These are phyloP conservation scores for Troides oblongomaculatus DNA, from an alignment of 2,888 invertebrate genomes.

Conservation along the genomic window DNA sequence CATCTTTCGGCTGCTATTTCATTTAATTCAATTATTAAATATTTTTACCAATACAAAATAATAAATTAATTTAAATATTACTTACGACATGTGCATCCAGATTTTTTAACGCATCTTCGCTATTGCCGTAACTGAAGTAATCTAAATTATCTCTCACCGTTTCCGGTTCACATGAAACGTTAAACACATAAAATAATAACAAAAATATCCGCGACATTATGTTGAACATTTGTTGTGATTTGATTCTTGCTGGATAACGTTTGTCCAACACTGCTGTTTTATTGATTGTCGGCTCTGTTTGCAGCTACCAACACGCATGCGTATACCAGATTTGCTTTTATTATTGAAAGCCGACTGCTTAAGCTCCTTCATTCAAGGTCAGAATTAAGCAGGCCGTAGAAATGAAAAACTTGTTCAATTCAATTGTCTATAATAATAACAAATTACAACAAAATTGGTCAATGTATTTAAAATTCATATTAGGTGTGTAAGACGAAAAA, in stretches of 20 bases:
- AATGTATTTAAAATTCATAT: slow-evolving; percentile 33
- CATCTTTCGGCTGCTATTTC: slow-evolving; percentile 66
- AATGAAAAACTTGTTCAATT: slow-evolving; percentile 20
- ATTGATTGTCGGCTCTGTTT: slow-evolving; percentile 59
- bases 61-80: slow-evolving; percentile 25
- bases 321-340: slow-evolving; percentile 45
- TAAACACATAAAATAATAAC: slow-evolving; percentile 45
- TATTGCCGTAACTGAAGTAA: slow-evolving; percentile 69
- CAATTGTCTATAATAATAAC: slow-evolving; percentile 61
- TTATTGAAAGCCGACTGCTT: slow-evolving; percentile 33
- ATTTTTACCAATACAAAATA: background rate
- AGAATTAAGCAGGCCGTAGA: slow-evolving; percentile 34
- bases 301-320: slow-evolving; percentile 58
- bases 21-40: slow-evolving; percentile 1
- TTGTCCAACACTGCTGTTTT: slow-evolving; percentile 48
- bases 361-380: slow-evolving; percentile 53
- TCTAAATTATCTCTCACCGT: slow-evolving; percentile 71
- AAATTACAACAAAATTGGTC: slow-evolving; percentile 53
- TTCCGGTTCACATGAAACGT: slow-evolving; percentile 67
- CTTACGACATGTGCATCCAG: slow-evolving; percentile 67
- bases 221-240: slow-evolving; percentile 54
- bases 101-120: slow-evolving; percentile 65
- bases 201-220: slow-evolving; percentile 60
- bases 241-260: slow-evolving; percentile 46
- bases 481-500: background rate